Conservation (phyloP, 2,113 vertebrate species). For the Oreochromis tanganicae region DNA sequence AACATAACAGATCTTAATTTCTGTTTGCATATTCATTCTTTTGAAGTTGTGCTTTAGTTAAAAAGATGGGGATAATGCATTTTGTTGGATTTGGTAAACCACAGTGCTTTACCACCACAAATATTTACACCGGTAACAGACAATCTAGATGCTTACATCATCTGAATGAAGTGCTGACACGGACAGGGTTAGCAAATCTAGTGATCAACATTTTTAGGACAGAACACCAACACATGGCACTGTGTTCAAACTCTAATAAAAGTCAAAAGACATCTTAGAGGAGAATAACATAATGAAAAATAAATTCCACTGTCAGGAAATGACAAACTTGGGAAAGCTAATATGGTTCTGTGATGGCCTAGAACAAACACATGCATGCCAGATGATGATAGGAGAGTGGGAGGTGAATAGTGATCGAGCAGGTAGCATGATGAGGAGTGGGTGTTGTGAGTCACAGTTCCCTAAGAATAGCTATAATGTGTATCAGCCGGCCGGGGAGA, state of each 20-base stretch:
- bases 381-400: slow-evolving; percentile 23
- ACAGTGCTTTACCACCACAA: background rate
- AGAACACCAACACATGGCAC: background rate
- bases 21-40: background rate
- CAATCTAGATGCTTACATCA: background rate
- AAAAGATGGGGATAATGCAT: background rate
- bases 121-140: background rate
- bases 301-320: background rate
- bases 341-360: background rate
- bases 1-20: background rate
- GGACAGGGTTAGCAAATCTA: background rate
- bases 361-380: slow-evolving; percentile 13
- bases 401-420: slow-evolving; percentile 21
- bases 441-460: slow-evolving; percentile 51
- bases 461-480: slow-evolving; percentile 34
- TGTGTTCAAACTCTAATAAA: background rate
- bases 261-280: background rate
- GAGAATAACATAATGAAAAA: background rate
- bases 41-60: background rate
- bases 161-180: background rate
- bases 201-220: background rate
- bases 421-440: slow-evolving; percentile 42
- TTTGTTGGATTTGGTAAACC: background rate
- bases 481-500: background rate
- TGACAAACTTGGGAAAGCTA: background rate